A percentile compares a stretch with the other conserved stretches of the same genome.
Conservation (phyloP, 2,888 invertebrate species). For the Parnassius mnemosyne region DNA sequence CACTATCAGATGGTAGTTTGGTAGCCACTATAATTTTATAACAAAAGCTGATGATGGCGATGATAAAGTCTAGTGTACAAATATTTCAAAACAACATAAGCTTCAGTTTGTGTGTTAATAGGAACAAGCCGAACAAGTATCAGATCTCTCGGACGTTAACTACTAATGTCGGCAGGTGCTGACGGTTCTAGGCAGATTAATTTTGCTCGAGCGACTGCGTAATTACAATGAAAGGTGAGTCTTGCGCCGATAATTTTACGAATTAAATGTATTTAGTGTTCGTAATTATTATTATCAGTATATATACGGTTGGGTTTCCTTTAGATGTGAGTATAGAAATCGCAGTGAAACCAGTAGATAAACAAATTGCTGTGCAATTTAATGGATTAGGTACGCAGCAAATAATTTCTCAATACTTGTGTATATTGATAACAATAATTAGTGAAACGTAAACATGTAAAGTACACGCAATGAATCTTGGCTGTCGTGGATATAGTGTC, state of each 20-base stretch:
- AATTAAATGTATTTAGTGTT: slow-evolving; percentile 39
- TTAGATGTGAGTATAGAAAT: neutral
- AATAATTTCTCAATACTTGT: neutral
- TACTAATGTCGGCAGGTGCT: slow-evolving; percentile 21
- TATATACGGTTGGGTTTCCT: slow-evolving; percentile 7
- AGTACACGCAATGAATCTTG: too few relatives aligned
- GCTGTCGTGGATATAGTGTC: too few relatives aligned
- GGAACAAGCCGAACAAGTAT: neutral
- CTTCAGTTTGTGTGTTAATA: slow-evolving; percentile 5
- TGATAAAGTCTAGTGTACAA: too few relatives aligned
- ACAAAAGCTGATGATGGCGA: too few relatives aligned
- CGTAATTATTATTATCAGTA: slow-evolving; percentile 36
- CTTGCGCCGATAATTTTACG: slow-evolving; percentile 36
- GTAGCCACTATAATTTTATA: too few relatives aligned
- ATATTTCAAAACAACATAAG: too few relatives aligned
- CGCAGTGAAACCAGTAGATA: neutral
- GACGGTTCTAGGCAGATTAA: slow-evolving; percentile 30
- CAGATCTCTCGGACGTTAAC: slow-evolving; percentile 14
- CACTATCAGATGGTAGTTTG: too few relatives aligned
- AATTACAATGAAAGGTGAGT: slow-evolving; percentile 35
- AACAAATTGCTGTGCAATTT: slow-evolving; percentile 2
- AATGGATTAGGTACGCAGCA: neutral
- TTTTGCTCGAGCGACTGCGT: slow-evolving; percentile 31
- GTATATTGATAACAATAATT: neutral
- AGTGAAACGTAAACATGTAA: neutral